Base-by-base conservation (phyloP, 2,797 vertebrate species). In the Simalia tracyae region DNA sequence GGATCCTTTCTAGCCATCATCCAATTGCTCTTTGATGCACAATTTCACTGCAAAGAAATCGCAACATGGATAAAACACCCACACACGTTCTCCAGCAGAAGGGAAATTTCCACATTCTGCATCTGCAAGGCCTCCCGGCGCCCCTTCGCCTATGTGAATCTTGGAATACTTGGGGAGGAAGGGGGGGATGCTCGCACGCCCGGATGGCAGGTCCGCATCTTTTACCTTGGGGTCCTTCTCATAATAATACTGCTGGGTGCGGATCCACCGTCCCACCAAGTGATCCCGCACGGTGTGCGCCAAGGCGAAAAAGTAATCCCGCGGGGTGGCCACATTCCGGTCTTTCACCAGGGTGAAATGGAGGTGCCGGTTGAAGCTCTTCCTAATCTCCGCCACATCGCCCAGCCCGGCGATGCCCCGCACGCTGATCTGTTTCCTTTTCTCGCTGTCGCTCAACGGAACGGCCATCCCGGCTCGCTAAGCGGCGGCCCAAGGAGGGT, bases 341-440 rank as follows among this genome's bases (percentile, higher is more conserved):
- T 99, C 99, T 94, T 99, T 99, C 0, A 98, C 99, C 54, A 99
- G 97, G 0, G 99, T 99, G 97, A 99, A 99, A 91, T 99, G 99
- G 0, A 99, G 98, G 94, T 99, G 99, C 3, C 99, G 97, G 96
- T 99, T 99, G 95, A 99, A 99, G 92, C 98, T 98, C 68, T 97
- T 98, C 94, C 99, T 99, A 26, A 99, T 97, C 54, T 99, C 99
- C 0, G 98, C 46, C 19, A 99, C 98, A 17, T 98, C 99, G 89
- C 99, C 99, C 90, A 99, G 98, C 0, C 99, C 99, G 7, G 98
- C 99, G 61, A 99, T 97, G 2, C 99, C 99, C 0, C 99, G 97
- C 42, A 99, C 98, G 2, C 99, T 99, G 95, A 99, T 99, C 95
- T 99, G 99, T 94, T 99, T 99, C 94, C 98, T 97, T 94, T 95